Conservation (phyloP, 2,888 invertebrate species). For the Eupithecia abbreviata region DNA sequence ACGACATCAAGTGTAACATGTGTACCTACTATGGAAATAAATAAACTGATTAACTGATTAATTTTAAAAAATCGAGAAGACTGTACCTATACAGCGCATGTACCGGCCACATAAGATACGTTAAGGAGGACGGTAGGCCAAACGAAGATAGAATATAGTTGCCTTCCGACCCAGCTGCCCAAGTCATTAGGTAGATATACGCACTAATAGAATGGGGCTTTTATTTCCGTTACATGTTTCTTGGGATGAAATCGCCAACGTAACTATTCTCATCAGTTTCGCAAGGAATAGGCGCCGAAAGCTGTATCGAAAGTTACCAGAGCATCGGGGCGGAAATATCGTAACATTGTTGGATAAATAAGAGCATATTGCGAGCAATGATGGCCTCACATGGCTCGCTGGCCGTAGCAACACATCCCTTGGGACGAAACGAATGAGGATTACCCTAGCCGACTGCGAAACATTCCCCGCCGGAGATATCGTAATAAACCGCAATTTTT, state of each 20-base stretch:
- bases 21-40: no score
- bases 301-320: slow-evolving; percentile 63
- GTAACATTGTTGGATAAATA: slow-evolving; percentile 71
- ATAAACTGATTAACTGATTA: no score
- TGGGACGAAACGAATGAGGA: slow-evolving; percentile 68
- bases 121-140: background rate
- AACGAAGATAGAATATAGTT: slow-evolving; percentile 29
- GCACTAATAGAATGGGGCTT: slow-evolving; percentile 47
- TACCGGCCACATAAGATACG: slow-evolving; percentile 17
- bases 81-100: background rate
- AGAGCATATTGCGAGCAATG: slow-evolving; percentile 68
- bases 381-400: slow-evolving; percentile 57
- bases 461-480: slow-evolving; percentile 49
- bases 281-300: slow-evolving; percentile 53
- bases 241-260: slow-evolving; percentile 53
- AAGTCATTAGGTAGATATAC: slow-evolving; percentile 21
- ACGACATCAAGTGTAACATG: no score
- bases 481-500: slow-evolving; percentile 46
- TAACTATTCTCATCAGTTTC: slow-evolving; percentile 53
- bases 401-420: slow-evolving; percentile 65
- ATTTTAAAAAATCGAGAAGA: no score
- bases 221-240: slow-evolving; percentile 58
- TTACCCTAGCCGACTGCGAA: slow-evolving; percentile 63
- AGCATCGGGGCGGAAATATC: slow-evolving; percentile 65
- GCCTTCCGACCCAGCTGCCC: slow-evolving; percentile 27